Conservation (phyloP, 2,888 invertebrate species). For the Dasysyrphus tricinctus region DNA sequence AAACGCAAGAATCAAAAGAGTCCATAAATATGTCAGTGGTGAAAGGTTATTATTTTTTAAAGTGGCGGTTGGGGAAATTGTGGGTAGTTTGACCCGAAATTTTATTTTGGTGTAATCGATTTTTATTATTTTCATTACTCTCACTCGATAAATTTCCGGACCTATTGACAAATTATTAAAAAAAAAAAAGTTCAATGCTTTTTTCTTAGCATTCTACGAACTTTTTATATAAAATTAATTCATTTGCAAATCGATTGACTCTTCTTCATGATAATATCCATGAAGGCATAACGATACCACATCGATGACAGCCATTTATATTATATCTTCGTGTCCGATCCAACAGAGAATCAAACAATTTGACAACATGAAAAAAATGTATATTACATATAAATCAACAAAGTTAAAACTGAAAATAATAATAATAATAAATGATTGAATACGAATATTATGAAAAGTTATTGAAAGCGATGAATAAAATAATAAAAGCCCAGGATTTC, state of each 20-base stretch:
- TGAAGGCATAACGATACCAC: not conserved
- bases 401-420: slow-evolving; percentile 27
- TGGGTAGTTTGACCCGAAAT: too few species aligned
- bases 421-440: slow-evolving; percentile 48
- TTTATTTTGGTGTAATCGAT: too few species aligned
- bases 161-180: too few species aligned
- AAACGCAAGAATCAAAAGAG: too few species aligned
- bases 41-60: too few species aligned
- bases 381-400: not conserved
- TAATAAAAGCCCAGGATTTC: not conserved
- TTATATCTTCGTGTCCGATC: not conserved
- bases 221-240: not conserved
- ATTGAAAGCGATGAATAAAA: slow-evolving; percentile 54
- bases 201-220: not conserved
- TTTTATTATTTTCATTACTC: too few species aligned
- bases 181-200: not conserved
- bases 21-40: too few species aligned
- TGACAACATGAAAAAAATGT: slow-evolving; percentile 35
- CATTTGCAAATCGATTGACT: slow-evolving; percentile 1
- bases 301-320: slow-evolving; percentile 21
- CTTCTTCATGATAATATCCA: not conserved
- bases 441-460: slow-evolving; percentile 49
- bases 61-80: too few species aligned
- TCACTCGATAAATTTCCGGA: too few species aligned
- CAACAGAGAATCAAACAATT: slow-evolving; percentile 29